Conservation (phyloP, 2,888 invertebrate species). For the Synergus gifuensis region DNA sequence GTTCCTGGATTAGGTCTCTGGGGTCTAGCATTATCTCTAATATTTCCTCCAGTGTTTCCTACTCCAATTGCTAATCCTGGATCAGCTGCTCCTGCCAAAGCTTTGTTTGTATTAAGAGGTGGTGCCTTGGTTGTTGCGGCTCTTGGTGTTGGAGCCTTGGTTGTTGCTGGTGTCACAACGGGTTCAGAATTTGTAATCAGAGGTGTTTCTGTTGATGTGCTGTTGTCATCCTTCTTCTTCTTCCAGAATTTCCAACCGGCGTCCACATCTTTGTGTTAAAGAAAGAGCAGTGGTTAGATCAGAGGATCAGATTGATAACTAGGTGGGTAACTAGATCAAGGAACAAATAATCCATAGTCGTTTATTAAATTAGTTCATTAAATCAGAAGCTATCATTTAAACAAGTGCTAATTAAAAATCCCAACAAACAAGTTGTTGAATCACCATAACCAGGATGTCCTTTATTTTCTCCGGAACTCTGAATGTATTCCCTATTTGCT, state of each 20-base stretch:
- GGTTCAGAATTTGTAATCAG: constrained; percentile 16
- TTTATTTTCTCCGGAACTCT: constrained; percentile 33
- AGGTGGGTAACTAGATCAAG: background rate
- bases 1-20: constrained; percentile 71
- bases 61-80: constrained; percentile 68
- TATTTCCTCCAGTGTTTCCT: constrained; percentile 60
- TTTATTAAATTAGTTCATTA: background rate
- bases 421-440: constrained; percentile 7
- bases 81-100: constrained; percentile 64
- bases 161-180: constrained; percentile 40
- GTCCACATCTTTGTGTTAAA: constrained; percentile 53
- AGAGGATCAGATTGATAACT: background rate
- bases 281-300: background rate
- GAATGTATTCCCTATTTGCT: constrained; percentile 24
- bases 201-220: constrained; percentile 44
- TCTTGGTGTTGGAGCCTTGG: constrained; percentile 45
- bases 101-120: constrained; percentile 57
- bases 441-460: background rate
- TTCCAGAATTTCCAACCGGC: constrained; percentile 75
- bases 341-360: background rate
- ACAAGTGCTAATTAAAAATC: background rate
- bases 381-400: background rate
- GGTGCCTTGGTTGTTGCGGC: constrained; percentile 45
- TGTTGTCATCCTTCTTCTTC: constrained; percentile 62
- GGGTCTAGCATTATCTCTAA: constrained; percentile 60